Percentiles rank a stretch among this genome's conserved stretches.
Evolutionary conservation across 2,888 invertebrate genomes (phyloP).

Genomic region (Meandrusa payeni): DNA sequence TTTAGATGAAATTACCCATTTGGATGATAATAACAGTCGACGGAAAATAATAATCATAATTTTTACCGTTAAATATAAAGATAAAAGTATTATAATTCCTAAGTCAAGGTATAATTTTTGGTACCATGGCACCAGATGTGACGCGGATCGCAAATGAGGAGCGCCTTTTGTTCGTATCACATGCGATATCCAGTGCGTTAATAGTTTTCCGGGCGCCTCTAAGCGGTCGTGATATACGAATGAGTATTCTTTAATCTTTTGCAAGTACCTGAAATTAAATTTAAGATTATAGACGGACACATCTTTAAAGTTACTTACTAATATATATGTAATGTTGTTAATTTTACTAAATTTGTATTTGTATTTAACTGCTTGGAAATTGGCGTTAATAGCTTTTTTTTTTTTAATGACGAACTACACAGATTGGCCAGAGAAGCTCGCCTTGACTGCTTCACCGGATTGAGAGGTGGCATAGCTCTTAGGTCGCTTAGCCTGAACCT

Average conservation of each 20-base stretch:
- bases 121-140: conserved; percentile 43
- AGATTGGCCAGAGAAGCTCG: too few species aligned
- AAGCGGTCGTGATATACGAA: conserved; percentile 47
- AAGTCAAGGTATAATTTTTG: conserved; percentile 51
- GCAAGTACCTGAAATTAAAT: conserved; percentile 39
- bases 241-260: conserved; percentile 44
- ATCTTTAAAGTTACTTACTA: too few species aligned
- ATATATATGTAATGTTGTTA: too few species aligned
- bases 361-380: too few species aligned
- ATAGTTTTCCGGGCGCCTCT: conserved; percentile 38
- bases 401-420: too few species aligned
- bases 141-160: conserved; percentile 46
- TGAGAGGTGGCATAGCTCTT: too few species aligned
- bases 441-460: too few species aligned
- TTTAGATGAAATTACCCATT: background rate
- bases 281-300: too few species aligned
- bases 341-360: too few species aligned
- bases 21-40: background rate
- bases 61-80: background rate
- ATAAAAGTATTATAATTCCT: conserved; percentile 27
- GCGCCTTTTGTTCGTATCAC: conserved; percentile 50
- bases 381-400: too few species aligned
- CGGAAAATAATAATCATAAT: conserved; percentile 2
- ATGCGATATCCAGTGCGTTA: conserved; percentile 54
- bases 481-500: too few species aligned